Evolutionary conservation across 1,140 invertebrate genomes (phyloP), one percentile per base, ranked within the genome.

Genomic region (Phymorhynchus buccinoides): DNA sequence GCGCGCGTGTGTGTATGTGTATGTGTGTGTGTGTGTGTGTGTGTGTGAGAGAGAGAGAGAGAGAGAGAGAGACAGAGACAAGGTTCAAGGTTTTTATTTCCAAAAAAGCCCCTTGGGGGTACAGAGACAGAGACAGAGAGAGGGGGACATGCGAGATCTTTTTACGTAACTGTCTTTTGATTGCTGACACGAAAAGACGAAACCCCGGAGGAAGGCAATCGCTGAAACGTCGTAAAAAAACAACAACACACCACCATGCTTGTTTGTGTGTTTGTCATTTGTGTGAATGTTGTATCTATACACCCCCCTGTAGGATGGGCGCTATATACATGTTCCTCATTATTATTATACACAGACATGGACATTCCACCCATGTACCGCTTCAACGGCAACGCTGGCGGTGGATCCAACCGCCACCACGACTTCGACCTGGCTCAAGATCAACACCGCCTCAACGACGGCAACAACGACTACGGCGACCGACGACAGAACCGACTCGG

Each of bases 291-390:
- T 56, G 12, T 78, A 0, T 6, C 27, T 12, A 39, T 16, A n/a
- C n/a, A n/a, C n/a, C n/a, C n/a, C n/a, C n/a, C n/a, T n/a, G n/a
- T n/a, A n/a, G n/a, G n/a, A n/a, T n/a, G n/a, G n/a, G n/a, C n/a
- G n/a, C n/a, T n/a, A n/a, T n/a, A n/a, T n/a, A n/a, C n/a, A n/a
- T n/a, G n/a, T n/a, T n/a, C n/a, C n/a, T n/a, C n/a, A n/a, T n/a
- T n/a, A n/a, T n/a, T n/a, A n/a, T n/a, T n/a, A n/a, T n/a, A n/a
- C 62, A 14, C 62, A 83, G 80, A 71, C 80, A 42, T 44, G 80
- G 41, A 83, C 37, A 83, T 83, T 71, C 80, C 80, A 2, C 80
- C 80, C 6, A 39, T 22, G 37, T 81, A 81, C 48, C 48, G 48
- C 48, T 62, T 62, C 48, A 41, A 66, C 80, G 41, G 41, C 37